phyloP scores from a whole-genome alignment of 1,140 invertebrate genomes.

The Psilanteris sp. region DNA sequence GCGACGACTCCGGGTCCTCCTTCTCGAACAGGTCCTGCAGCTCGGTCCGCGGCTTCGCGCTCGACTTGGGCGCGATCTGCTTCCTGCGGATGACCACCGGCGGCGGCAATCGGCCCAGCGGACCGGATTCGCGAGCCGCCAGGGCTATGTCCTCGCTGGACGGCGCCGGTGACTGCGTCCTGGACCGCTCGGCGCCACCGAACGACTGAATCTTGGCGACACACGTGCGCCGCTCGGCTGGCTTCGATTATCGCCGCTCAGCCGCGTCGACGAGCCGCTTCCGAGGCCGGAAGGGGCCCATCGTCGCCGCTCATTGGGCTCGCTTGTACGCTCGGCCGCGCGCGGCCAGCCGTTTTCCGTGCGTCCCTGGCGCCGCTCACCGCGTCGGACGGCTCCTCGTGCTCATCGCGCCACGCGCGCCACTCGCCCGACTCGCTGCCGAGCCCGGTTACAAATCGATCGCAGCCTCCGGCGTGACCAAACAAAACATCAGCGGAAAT shows the following conservation, averaged over 20 bases:
- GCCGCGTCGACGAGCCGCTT: conserved; percentile 4
- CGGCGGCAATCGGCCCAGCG: conserved; percentile 64
- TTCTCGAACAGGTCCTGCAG: conserved; percentile 57
- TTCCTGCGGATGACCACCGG: conserved; percentile 72
- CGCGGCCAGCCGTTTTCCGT: too few species aligned
- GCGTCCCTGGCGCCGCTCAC: too few species aligned
- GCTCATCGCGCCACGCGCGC: conserved; percentile 3
- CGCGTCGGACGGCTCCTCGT: conserved; percentile 3
- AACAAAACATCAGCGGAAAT: conserved; percentile 7
- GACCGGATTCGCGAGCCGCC: conserved; percentile 60
- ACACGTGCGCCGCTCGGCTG: conserved; percentile 3
- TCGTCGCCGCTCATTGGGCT: conserved; percentile 18
- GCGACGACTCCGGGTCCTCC: conserved; percentile 65
- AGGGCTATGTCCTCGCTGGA: conserved; percentile 68
- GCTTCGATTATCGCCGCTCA: not conserved
- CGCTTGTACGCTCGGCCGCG: too few species aligned
- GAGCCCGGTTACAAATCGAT: not conserved
- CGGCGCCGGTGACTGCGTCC: conserved; percentile 70
- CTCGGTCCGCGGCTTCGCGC: too few species aligned
- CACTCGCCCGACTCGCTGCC: not conserved
- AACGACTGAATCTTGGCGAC: conserved; percentile 70
- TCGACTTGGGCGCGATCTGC: conserved; percentile 55
- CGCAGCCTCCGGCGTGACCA: not conserved
- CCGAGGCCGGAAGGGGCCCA: conserved; percentile 2
- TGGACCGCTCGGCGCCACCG: conserved; percentile 65